Evolutionary conservation across 2,797 vertebrate species (phyloP).

Genomic region (Gastrophryne carolinensis): DNA sequence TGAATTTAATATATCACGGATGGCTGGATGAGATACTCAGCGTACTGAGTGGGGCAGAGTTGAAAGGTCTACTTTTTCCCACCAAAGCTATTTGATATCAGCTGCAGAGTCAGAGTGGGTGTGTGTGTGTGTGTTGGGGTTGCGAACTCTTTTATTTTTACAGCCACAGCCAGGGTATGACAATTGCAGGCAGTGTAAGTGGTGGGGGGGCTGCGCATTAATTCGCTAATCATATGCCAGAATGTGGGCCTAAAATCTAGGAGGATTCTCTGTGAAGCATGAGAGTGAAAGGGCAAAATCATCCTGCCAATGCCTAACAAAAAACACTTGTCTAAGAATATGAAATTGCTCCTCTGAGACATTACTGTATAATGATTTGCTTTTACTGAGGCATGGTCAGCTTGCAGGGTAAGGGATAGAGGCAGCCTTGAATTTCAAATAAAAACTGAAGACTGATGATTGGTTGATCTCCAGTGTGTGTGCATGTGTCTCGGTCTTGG

Average conservation of each 20-base stretch:
- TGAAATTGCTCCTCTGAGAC: slow-evolving; percentile 61
- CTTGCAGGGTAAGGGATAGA: too few relatives aligned
- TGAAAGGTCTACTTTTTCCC: slow-evolving; percentile 85
- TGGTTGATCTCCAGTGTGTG: too few relatives aligned
- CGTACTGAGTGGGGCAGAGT: slow-evolving; percentile 72
- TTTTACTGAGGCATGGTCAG: neutral
- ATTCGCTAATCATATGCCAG: slow-evolving; percentile 74
- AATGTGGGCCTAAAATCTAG: slow-evolving; percentile 73
- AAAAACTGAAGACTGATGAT: too few relatives aligned
- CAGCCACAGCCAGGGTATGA: slow-evolving; percentile 77
- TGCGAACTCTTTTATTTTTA: slow-evolving; percentile 78
- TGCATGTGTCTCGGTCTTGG: too few relatives aligned
- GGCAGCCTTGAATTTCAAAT: too few relatives aligned
- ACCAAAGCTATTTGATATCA: slow-evolving; percentile 78
- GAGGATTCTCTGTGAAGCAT: slow-evolving; percentile 69
- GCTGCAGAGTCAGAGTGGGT: slow-evolving; percentile 72
- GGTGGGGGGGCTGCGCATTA: slow-evolving; percentile 68
- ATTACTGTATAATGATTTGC: neutral
- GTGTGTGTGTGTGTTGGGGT: slow-evolving; percentile 72
- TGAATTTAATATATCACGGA: slow-evolving; percentile 71
- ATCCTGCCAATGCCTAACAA: slow-evolving; percentile 67
- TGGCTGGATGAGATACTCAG: slow-evolving; percentile 71
- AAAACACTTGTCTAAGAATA: slow-evolving; percentile 63
- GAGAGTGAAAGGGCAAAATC: slow-evolving; percentile 71
- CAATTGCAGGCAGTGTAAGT: slow-evolving; percentile 70